Conservation (phyloP, 1,140 invertebrate species). For the Thrips palmi region DNA sequence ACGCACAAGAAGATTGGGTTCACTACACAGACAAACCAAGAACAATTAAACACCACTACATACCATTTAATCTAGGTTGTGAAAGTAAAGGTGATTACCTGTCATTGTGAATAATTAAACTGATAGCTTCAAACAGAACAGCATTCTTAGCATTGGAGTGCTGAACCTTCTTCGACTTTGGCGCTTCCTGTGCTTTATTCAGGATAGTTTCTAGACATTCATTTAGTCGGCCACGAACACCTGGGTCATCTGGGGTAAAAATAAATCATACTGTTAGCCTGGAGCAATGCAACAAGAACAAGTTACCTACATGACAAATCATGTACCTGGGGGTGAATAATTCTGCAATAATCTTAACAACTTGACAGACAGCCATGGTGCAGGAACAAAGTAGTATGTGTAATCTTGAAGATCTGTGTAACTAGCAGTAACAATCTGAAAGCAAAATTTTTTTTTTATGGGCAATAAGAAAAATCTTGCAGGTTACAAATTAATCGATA, state of each 20-base stretch:
- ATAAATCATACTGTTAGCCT: slow-evolving; percentile 9
- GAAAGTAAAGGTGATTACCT: slow-evolving; percentile 26
- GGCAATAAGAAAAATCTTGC: slow-evolving; percentile 1
- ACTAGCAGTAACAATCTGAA: slow-evolving; percentile 87
- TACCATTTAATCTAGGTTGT: background rate
- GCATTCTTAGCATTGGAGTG: slow-evolving; percentile 99
- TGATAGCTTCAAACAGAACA: slow-evolving; percentile 98
- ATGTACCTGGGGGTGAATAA: slow-evolving; percentile 81
- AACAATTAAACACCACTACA: background rate
- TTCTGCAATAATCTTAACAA: slow-evolving; percentile 90
- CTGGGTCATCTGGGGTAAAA: slow-evolving; percentile 64
- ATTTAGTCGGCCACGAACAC: slow-evolving; percentile 82
- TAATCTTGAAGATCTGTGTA: slow-evolving; percentile 99
- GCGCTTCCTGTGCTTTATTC: slow-evolving; percentile 98
- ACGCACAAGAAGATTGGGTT: slow-evolving; percentile 89
- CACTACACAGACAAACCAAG: slow-evolving; percentile 33
- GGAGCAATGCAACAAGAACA: background rate
- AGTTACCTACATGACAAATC: background rate
- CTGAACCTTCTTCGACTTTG: slow-evolving; percentile 99
- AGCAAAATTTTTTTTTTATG: slow-evolving; percentile 17
- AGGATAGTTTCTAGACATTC: slow-evolving; percentile 99
- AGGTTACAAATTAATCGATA: background rate
- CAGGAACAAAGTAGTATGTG: slow-evolving; percentile 99
- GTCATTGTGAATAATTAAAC: slow-evolving; percentile 98
- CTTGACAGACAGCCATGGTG: slow-evolving; percentile 99